These are phyloP conservation scores for Acanthis flammea DNA, from an alignment of 2,797 vertebrate genomes.

Conservation along the genomic window DNA sequence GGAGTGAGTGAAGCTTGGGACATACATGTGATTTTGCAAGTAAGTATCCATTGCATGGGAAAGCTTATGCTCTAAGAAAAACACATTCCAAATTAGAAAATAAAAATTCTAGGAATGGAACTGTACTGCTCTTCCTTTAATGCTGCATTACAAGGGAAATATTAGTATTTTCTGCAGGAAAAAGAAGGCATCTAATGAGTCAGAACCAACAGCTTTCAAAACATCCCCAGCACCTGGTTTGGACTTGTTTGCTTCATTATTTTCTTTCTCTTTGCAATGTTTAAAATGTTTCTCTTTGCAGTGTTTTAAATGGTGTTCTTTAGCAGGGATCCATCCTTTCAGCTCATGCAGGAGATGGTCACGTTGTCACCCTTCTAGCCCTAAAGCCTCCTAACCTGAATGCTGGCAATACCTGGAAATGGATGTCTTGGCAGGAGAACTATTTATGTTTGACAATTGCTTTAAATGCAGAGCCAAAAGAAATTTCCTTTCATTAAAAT, in stretches of 20 bases:
- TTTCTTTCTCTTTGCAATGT: background rate
- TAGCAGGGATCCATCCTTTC: background rate
- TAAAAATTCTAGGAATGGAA: background rate
- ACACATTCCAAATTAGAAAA: background rate
- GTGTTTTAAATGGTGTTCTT: background rate
- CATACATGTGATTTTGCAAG: background rate
- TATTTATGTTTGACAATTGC: background rate
- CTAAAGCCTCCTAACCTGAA: background rate
- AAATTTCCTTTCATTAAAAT: conserved; percentile 19
- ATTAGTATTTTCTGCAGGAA: background rate
- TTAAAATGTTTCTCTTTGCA: background rate
- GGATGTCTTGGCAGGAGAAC: background rate
- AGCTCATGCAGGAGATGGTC: background rate
- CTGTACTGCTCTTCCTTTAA: background rate
- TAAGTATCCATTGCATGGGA: background rate
- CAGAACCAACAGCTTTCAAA: background rate
- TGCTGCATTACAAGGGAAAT: background rate
- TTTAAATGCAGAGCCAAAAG: background rate
- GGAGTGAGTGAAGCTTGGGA: background rate
- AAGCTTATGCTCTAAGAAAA: background rate
- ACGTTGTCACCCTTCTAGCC: background rate
- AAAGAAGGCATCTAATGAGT: background rate
- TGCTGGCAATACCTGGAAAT: background rate
- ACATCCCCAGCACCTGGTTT: background rate
- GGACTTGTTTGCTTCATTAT: background rate